Evolutionary conservation across 2,113 vertebrate genomes (phyloP), one percentile per base, ranked within the genome.

Genomic region (Donacobius atricapilla): DNA sequence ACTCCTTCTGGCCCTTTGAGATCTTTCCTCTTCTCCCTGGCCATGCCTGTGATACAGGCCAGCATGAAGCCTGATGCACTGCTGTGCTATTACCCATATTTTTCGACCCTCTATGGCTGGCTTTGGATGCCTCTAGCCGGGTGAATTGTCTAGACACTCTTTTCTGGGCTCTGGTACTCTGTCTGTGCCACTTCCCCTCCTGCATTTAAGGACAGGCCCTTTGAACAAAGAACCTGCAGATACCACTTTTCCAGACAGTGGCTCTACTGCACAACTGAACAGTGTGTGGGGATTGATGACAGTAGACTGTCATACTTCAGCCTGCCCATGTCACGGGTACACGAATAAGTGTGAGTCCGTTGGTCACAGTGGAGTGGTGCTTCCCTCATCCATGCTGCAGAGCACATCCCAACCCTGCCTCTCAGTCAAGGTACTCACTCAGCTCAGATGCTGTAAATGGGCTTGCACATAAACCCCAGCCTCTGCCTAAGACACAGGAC

Each of bases 31-130:
- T 31, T 66, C 65, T 90, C 39, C n/a, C 42, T 53, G 48, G 22
- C 3, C 10, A 11, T 20, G 25, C 13, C 61, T 61, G 30, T 88
- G 10, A 17, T 64, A 61, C 28, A 80, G n/a, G 20, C 6, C 25
- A 53, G 25, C 10, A 0, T 15, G 37, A 27, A 88, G 40, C 15
- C 53, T 42, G n/a, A n/a, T 31, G 33, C 27, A 50, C 9, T 64
- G 15, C 22, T 78, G n/a, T 58, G 20, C 37, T 68, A 17, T 40
- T 37, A 82, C 6, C 8, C 47, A 54, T 12, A 37, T 1, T 78
- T 68, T 35, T 19, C 0, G 0, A 48, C 35, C 16, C 17, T 6
- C 51, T 12, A 1, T 71, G 40, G 33, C 16, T 84, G 42, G 51
- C 24, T 72, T 42, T 44, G 51, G 39, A 71, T 91, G 17, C 39